phyloP scores from a whole-genome alignment of 2,113 vertebrate species.

The Labeo catla region DNA sequence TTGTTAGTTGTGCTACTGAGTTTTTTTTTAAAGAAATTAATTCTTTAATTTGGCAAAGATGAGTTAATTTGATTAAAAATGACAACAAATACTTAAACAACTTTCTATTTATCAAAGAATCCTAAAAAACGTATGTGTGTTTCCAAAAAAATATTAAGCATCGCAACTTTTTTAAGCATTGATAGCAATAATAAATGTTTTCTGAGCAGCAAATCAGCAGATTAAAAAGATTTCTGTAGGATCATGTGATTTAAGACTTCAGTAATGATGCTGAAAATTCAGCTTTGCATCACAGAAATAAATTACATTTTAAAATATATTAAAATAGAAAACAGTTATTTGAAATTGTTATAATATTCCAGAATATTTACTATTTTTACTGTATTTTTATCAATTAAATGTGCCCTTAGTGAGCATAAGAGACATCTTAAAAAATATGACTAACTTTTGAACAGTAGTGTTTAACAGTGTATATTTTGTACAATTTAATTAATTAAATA shows the following conservation, averaged over 20 bases:
- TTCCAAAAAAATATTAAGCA: background rate
- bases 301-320: background rate
- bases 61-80: background rate
- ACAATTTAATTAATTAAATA: background rate
- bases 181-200: background rate
- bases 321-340: too few species aligned
- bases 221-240: background rate
- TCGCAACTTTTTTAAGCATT: background rate
- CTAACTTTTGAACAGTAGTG: too few species aligned
- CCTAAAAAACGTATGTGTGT: background rate
- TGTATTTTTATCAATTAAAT: background rate
- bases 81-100: background rate
- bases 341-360: background rate
- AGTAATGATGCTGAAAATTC: background rate
- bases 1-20: too few species aligned
- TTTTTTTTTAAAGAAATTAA: background rate
- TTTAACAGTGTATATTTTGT: background rate
- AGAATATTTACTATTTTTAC: background rate
- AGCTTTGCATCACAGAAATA: background rate
- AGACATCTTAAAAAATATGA: too few species aligned
- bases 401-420: background rate
- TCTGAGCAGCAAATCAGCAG: background rate
- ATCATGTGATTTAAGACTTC: background rate
- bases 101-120: background rate
- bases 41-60: background rate